Conservation (phyloP, 2,797 vertebrate genomes). For the Paedocypris micromegethes region DNA sequence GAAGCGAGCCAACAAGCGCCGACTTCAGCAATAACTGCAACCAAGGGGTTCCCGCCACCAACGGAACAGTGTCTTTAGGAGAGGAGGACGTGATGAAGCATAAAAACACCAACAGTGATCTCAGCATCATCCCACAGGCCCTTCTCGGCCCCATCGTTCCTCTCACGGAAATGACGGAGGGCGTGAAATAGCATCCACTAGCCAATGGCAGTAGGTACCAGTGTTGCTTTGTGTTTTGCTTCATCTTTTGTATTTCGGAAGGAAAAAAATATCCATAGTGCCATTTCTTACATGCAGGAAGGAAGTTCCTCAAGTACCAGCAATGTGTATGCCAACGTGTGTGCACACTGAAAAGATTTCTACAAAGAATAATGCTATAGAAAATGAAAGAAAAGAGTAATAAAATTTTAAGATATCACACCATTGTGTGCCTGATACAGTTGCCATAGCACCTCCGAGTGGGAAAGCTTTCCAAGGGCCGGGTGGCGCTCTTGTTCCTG, state of each 20-base stretch:
- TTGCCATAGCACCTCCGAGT: constrained; percentile 76
- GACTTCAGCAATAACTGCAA: constrained; percentile 47
- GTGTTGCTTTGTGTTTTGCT: constrained; percentile 46
- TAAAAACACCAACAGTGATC: constrained; percentile 47
- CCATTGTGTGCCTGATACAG: constrained; percentile 90
- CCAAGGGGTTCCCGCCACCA: constrained; percentile 25
- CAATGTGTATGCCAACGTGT: constrained; percentile 72
- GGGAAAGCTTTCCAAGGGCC: constrained; percentile 61
- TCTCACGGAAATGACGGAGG: constrained; percentile 63
- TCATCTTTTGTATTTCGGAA: constrained; percentile 59
- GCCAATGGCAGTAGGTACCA: constrained; percentile 60
- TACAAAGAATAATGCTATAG: constrained; percentile 73
- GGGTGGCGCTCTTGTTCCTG: constrained; percentile 37
- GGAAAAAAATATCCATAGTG: constrained; percentile 69
- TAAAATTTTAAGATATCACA: constrained; percentile 69
- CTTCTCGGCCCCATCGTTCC: constrained; percentile 38
- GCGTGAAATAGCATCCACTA: constrained; percentile 75
- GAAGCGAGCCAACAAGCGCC: constrained; percentile 15
- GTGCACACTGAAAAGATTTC: constrained; percentile 65
- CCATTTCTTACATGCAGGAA: constrained; percentile 68
- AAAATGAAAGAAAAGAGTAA: constrained; percentile 47
- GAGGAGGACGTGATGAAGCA: constrained; percentile 37
- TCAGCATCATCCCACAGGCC: constrained; percentile 46
- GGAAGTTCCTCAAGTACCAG: constrained; percentile 76
- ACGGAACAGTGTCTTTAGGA: constrained; percentile 29